Base-by-base conservation (phyloP, 2,113 vertebrate genomes). In the Hyaena hyaena region DNA sequence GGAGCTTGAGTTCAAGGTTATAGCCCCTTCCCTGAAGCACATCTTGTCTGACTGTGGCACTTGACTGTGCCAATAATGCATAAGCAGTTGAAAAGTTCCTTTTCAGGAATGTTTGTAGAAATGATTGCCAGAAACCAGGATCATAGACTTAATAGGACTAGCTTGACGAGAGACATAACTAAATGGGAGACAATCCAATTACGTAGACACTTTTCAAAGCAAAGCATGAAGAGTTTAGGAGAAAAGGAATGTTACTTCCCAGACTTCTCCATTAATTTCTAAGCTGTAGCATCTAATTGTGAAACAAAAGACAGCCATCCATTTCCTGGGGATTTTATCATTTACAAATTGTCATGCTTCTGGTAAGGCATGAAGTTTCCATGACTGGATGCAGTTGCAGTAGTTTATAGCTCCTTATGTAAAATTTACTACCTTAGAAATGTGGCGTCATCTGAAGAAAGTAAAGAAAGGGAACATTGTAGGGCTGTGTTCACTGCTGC, bases 141-240 rank as follows among this genome's bases (percentile, higher is more conserved):
- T 69, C 61, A 21, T 5, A 87, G 80, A 93, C 71, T 66, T 83
- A 28, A 39, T 23, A 82, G 31, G 55, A 61, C n/a, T 39, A 39
- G 65, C 16, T 55, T 35, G 26, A 16, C 24, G n/a, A 91, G 14
- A 93, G 39, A 43, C 21, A 12, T 28, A 63, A 88, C 2, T 26
- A 39, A 86, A 77, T 71, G 88, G 66, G 33, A 74, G 48, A 11
- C n/a, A 35, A 68, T 43, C 58, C 65, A 88, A 66, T 80, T 88
- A 50, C 74, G 28, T 80, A 71, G 50, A 24, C 31, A 5, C 43
- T 96, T 83, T 28, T 68, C 6, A 73, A 58, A 74, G 23, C 6
- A 11, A 76, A 77, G 23, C 61, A 45, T 39, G 69, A 90, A 90
- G 26, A 21, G 1, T 77, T 71, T 33, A 43, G 33, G 55, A 58